phyloP scores from a whole-genome alignment of 2,797 vertebrate genomes.

The Odontamblyopus rebecca region DNA sequence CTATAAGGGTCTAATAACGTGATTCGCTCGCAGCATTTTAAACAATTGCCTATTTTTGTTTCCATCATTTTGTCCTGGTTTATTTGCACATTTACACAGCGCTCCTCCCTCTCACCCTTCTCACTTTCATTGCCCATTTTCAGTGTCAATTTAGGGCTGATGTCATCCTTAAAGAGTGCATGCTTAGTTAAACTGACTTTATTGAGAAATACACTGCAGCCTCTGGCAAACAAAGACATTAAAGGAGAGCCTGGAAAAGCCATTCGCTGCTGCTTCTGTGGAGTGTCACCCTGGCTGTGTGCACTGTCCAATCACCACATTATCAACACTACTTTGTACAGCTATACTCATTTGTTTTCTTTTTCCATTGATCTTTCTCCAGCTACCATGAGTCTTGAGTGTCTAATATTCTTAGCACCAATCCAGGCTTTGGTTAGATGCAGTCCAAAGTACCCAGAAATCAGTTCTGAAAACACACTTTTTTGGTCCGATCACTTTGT shows the following conservation, averaged over 20 bases:
- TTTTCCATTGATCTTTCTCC: not conserved
- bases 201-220: constrained; percentile 61
- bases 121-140: constrained; percentile 69
- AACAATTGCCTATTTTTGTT: constrained; percentile 46
- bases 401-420: not conserved
- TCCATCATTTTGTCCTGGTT: constrained; percentile 51
- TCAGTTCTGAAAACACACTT: not conserved
- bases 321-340: not conserved
- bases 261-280: constrained; percentile 36
- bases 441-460: not conserved
- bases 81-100: constrained; percentile 47
- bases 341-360: not conserved
- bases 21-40: constrained; percentile 31
- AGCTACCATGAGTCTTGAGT: not conserved
- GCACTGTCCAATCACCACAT: not conserved
- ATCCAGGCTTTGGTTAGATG: not conserved
- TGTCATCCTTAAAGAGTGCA: constrained; percentile 62
- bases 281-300: constrained; percentile 13
- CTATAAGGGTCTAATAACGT: constrained; percentile 36
- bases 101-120: constrained; percentile 55
- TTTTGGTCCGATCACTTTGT: not conserved
- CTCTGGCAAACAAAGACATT: constrained; percentile 68
- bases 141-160: constrained; percentile 62
- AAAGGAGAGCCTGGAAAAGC: constrained; percentile 55
- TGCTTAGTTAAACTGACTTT: constrained; percentile 62